Percentiles rank a stretch among this genome's conserved stretches.
These are phyloP conservation scores for Monopis laevigella DNA, from an alignment of 2,888 invertebrate genomes.

Conservation along the genomic window DNA sequence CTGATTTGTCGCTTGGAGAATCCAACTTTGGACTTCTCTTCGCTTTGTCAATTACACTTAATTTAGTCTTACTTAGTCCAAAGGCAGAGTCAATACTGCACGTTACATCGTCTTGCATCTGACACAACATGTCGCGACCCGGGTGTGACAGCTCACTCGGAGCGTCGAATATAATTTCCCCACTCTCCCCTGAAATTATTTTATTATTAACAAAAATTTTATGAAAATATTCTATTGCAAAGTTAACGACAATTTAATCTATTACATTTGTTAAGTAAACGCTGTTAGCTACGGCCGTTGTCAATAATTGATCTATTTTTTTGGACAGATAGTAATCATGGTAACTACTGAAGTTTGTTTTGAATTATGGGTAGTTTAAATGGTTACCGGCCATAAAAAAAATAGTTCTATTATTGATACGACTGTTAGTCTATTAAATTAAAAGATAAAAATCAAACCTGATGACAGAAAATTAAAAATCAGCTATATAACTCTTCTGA, in stretches of 20 bases:
- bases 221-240: no score
- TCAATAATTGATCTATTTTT: no score
- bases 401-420: no score
- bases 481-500: conserved; percentile 13
- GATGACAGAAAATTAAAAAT: conserved; percentile 2
- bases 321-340: no score
- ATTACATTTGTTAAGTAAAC: no score
- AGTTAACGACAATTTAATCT: no score
- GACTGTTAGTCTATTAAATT: no score
- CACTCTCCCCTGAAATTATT: conserved; percentile 44
- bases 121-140: conserved; percentile 56
- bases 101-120: conserved; percentile 62
- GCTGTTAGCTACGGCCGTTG: no score
- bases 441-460: conserved; percentile 22
- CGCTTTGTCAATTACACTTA: conserved; percentile 31
- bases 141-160: conserved; percentile 49
- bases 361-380: no score
- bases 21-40: conserved; percentile 26
- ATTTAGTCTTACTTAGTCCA: conserved; percentile 40
- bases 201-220: no score
- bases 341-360: no score
- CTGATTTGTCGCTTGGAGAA: conserved; percentile 32
- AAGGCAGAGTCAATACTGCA: conserved; percentile 63
- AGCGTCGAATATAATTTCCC: conserved; percentile 45
- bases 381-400: no score